Conservation (phyloP, 1,140 invertebrate species). For the Pygmarrhopalites habei region DNA sequence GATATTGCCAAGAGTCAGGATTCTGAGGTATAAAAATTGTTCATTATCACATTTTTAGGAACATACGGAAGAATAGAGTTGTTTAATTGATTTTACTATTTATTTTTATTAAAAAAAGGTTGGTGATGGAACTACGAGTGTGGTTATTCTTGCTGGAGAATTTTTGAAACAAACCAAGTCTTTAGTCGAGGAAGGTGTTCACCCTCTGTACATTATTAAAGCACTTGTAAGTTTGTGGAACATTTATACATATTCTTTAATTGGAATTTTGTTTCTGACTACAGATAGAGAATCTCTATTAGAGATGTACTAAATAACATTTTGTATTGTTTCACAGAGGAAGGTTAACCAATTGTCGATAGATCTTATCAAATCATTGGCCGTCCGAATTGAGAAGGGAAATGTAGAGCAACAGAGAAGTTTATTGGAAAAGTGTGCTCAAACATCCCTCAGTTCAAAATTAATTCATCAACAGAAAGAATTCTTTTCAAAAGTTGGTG, state of each 20-base stretch:
- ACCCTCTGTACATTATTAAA: conserved; percentile 85
- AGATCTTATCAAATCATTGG: conserved; percentile 75
- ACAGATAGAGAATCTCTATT: no score
- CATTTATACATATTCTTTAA: no score
- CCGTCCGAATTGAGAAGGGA: conserved; percentile 63
- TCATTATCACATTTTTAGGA: no score
- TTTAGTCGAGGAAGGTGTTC: conserved; percentile 94
- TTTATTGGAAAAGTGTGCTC: conserved; percentile 87
- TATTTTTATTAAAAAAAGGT: conserved; percentile 54
- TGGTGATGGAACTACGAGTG: conserved; percentile 95
- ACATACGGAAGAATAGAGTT: no score
- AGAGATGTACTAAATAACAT: no score
- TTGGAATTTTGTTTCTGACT: no score
- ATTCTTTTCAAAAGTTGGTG: conserved; percentile 90
- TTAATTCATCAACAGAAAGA: conserved; percentile 90
- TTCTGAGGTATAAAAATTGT: conserved; percentile 96
- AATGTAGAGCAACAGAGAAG: conserved; percentile 57
- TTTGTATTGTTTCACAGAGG: no score
- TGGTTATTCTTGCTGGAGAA: conserved; percentile 90
- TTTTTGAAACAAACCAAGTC: conserved; percentile 91
- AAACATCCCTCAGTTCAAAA: conserved; percentile 94
- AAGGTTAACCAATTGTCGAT: conserved; percentile 72
- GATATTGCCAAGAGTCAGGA: conserved; percentile 99
- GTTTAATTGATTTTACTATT: not conserved
- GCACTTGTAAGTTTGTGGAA: no score